phyloP scores from a whole-genome alignment of 1,140 invertebrate genomes.

The Brachionus rotundiformis region DNA sequence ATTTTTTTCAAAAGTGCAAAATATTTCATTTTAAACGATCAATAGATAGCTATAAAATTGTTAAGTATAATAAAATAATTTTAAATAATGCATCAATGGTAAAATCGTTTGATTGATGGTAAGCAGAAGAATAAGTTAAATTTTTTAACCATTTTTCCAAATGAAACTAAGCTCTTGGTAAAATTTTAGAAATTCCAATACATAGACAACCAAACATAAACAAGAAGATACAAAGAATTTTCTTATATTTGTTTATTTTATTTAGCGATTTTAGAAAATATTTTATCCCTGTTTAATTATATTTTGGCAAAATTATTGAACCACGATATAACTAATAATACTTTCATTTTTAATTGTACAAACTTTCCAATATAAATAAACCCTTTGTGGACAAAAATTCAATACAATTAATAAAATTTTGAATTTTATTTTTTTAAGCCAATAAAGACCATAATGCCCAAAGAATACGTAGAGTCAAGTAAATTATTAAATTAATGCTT shows the following conservation, averaged over 20 bases:
- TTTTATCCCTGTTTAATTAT: not conserved
- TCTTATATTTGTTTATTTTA: not conserved
- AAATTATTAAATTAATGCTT: not conserved
- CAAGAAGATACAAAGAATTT: not conserved
- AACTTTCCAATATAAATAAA: not conserved
- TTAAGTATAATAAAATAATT: too few species aligned
- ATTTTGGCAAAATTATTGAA: not conserved
- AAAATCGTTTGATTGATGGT: not conserved
- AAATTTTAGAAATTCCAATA: not conserved
- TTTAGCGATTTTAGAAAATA: not conserved
- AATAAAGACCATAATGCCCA: not conserved
- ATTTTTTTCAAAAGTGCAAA: too few species aligned
- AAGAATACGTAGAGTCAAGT: conserved; percentile 39
- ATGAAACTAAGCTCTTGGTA: not conserved
- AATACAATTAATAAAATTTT: not conserved
- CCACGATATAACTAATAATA: not conserved
- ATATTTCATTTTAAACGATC: too few species aligned
- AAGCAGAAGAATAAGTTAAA: not conserved
- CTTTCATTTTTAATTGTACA: not conserved
- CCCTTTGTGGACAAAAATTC: not conserved
- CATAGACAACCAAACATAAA: not conserved
- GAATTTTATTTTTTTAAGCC: conserved; percentile 14
- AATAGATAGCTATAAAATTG: too few species aligned
- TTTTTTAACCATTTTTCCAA: not conserved
- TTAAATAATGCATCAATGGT: not conserved